Conservation (phyloP, 2,113 vertebrate species). For the Crotalus tigris region DNA sequence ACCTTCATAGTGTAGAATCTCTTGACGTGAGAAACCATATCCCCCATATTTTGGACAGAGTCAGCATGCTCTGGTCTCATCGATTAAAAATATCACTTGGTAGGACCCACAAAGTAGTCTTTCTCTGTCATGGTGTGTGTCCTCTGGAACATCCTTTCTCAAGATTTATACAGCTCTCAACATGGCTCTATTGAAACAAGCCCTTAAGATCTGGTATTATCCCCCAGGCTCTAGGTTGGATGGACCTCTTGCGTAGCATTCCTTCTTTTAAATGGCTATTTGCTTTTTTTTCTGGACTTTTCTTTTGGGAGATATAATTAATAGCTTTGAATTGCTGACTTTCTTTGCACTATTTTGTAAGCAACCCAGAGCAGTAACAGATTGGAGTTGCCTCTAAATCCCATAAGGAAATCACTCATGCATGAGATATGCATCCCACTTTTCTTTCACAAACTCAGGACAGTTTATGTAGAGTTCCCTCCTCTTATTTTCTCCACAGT, state of each 20-base stretch:
- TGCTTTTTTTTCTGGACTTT: background rate
- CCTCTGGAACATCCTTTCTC: background rate
- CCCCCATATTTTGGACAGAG: background rate
- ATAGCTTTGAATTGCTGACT: background rate
- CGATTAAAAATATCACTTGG: background rate
- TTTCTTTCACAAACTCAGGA: background rate
- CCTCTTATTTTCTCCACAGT: background rate
- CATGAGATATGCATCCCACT: background rate
- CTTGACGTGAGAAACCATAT: background rate
- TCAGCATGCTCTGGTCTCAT: background rate
- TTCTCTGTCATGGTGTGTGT: background rate
- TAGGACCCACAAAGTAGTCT: background rate
- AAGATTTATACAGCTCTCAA: background rate
- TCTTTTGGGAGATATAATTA: background rate
- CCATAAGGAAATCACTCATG: background rate
- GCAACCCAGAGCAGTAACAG: background rate
- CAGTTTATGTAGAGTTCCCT: background rate
- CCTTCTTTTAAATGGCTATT: background rate
- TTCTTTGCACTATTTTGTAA: background rate
- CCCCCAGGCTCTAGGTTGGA: background rate
- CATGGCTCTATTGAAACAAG: background rate
- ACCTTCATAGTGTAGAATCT: background rate
- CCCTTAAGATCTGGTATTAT: background rate
- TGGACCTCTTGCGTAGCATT: background rate
- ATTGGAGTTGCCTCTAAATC: background rate